Percentiles rank a stretch among this genome's conserved stretches.
These are phyloP conservation scores for Lasioglossum calceatum DNA, from an alignment of 2,888 invertebrate genomes.

Conservation along the genomic window DNA sequence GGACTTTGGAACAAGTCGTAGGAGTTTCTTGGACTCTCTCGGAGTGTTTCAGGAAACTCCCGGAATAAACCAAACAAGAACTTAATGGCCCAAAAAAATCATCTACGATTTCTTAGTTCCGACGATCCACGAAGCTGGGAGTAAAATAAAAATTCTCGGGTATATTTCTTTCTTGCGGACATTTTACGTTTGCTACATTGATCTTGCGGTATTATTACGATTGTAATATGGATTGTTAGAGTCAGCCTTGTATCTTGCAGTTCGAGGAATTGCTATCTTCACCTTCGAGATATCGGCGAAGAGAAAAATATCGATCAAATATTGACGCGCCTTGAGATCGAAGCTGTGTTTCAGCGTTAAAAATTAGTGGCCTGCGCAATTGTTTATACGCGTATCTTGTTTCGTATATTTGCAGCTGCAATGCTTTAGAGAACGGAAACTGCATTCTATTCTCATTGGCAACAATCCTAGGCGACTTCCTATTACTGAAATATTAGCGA, in stretches of 20 bases:
- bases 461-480: too few relatives aligned
- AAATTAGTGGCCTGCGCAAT: not conserved
- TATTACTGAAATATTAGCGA: not conserved
- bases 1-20: not conserved
- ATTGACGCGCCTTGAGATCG: not conserved
- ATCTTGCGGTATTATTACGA: not conserved
- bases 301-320: constrained; percentile 6
- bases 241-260: not conserved
- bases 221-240: not conserved
- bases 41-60: not conserved
- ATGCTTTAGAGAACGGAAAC: not conserved
- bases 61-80: constrained; percentile 11
- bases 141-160: not conserved
- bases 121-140: not conserved
- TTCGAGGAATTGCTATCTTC: not conserved
- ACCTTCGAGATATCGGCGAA: not conserved
- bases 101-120: not conserved
- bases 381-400: not conserved
- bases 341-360: not conserved
- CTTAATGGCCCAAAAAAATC: not conserved
- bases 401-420: not conserved
- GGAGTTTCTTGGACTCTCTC: not conserved
- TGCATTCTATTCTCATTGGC: not conserved
- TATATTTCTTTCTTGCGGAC: not conserved
- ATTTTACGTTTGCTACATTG: not conserved